These are phyloP conservation scores for Protobothrops mucrosquamatus DNA, from an alignment of 2,113 vertebrate species.

Conservation along the genomic window DNA sequence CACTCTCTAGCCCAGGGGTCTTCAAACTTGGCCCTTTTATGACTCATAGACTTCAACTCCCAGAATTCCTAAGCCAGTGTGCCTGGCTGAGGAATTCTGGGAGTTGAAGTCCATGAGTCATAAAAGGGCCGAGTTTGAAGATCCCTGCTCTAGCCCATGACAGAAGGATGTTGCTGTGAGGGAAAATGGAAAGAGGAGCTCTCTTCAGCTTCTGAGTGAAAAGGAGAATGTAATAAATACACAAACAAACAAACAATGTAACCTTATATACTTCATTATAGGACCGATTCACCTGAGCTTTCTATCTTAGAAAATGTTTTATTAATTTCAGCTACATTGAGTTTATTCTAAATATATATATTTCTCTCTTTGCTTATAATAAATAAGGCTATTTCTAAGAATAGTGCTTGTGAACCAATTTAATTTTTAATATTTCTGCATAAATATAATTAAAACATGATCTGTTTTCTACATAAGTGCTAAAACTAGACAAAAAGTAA, in stretches of 20 bases:
- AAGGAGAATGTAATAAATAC: neutral
- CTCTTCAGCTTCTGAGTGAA: neutral
- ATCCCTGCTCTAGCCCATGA: neutral
- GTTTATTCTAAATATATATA: neutral
- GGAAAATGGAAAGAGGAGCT: neutral
- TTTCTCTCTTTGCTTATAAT: neutral
- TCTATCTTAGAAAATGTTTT: neutral
- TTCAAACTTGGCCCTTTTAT: no score
- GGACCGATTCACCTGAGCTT: neutral
- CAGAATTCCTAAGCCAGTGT: no score
- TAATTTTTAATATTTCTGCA: neutral
- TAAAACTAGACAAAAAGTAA: neutral
- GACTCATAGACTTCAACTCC: no score
- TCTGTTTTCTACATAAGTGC: neutral
- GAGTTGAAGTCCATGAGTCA: no score
- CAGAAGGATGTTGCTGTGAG: neutral
- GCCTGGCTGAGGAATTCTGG: no score
- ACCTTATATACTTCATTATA: neutral
- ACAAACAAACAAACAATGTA: neutral
- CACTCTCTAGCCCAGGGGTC: neutral
- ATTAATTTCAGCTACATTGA: neutral
- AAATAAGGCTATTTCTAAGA: neutral
- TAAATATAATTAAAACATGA: neutral
- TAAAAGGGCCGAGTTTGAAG: no score
- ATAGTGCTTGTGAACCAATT: neutral